Evolutionary conservation across 2,113 vertebrate species (phyloP).

Genomic region (Thalassarche chlororhynchos): DNA sequence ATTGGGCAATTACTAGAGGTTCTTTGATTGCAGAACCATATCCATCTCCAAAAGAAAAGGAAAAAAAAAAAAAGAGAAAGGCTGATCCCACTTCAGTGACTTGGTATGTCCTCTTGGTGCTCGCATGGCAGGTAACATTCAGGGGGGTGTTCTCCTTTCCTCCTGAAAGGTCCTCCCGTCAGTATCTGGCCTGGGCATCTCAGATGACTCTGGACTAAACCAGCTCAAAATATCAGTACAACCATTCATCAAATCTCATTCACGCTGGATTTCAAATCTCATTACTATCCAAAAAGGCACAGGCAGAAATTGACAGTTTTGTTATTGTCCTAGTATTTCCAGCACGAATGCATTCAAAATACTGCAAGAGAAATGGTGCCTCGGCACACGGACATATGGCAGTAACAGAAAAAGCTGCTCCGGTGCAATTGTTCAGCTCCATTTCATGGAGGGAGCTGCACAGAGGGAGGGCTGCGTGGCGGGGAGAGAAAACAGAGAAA

Average conservation of each 20-base stretch:
- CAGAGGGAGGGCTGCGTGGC: constrained; percentile 13
- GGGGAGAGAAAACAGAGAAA: not conserved
- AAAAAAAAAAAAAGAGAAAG: not conserved
- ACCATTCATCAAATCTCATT: not conserved
- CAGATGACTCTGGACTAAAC: not conserved
- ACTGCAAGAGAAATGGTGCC: not conserved
- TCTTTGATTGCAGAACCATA: not conserved
- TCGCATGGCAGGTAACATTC: not conserved
- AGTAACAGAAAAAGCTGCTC: not conserved
- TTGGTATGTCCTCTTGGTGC: not conserved
- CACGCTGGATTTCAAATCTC: not conserved
- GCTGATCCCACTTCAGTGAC: not conserved
- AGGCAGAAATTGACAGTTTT: not conserved
- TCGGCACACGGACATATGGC: not conserved
- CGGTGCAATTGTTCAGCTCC: constrained; percentile 41
- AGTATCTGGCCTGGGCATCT: not conserved
- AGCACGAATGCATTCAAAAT: not conserved
- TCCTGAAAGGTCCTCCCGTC: not conserved
- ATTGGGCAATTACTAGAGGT: not conserved
- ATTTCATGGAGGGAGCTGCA: constrained; percentile 34
- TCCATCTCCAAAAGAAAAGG: not conserved
- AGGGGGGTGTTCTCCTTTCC: not conserved
- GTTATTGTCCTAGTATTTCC: not conserved
- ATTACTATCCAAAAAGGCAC: not conserved
- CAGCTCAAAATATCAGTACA: not conserved